phyloP scores from a whole-genome alignment of 2,797 vertebrate genomes.

The Falco concolor region DNA sequence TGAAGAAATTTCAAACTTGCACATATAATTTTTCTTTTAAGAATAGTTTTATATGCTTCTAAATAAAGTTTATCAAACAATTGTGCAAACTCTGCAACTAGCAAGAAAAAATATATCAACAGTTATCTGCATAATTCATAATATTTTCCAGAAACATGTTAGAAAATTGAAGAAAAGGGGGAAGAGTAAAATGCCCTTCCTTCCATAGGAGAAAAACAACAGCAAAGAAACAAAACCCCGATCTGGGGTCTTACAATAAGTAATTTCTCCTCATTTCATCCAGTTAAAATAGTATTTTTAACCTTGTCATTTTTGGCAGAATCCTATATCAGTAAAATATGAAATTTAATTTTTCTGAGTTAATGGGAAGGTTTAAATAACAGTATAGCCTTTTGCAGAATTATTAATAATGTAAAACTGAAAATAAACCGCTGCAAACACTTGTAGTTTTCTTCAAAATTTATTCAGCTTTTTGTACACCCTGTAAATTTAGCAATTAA shows the following conservation, averaged over 20 bases:
- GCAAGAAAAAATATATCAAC: background rate
- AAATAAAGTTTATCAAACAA: background rate
- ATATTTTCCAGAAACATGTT: background rate
- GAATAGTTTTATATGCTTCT: background rate
- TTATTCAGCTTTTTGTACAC: background rate
- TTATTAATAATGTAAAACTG: background rate
- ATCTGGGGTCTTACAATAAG: background rate
- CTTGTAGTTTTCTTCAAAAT: background rate
- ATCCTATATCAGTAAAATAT: background rate
- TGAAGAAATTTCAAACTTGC: background rate
- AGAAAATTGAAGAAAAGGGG: background rate
- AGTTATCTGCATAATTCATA: background rate
- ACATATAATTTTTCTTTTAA: background rate
- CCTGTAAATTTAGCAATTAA: background rate
- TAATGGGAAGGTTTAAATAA: background rate
- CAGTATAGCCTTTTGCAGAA: background rate
- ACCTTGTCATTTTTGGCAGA: background rate
- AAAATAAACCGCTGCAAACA: background rate
- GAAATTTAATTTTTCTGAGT: background rate
- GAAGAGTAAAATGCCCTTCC: background rate
- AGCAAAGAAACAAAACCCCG: background rate
- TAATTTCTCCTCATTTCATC: background rate
- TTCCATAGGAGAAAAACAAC: background rate
- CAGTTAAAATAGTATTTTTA: background rate
- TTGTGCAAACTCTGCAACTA: background rate